These are phyloP conservation scores for Eleutherodactylus coqui DNA, from an alignment of 2,797 vertebrate genomes.

Conservation along the genomic window DNA sequence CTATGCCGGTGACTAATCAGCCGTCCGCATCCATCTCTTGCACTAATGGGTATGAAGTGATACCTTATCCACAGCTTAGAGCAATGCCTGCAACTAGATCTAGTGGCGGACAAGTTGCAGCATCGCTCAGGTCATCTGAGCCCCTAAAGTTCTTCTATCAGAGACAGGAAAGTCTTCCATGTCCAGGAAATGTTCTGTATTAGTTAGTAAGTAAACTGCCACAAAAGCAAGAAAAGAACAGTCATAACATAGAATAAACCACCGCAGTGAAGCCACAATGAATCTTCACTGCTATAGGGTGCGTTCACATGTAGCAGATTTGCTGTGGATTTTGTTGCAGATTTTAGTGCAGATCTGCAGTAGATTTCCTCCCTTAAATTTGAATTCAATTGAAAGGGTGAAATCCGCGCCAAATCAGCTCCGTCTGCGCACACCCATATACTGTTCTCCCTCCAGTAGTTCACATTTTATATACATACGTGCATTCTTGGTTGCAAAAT, in stretches of 20 bases:
- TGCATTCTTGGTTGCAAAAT: too few species aligned
- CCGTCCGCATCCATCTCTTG: neutral
- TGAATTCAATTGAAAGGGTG: too few species aligned
- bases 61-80: neutral
- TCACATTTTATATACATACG: too few species aligned
- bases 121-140: neutral
- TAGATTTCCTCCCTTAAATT: too few species aligned
- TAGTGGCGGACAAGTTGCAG: neutral
- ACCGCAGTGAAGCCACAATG: neutral
- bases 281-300: neutral
- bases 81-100: neutral
- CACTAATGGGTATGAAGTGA: slow-evolving; percentile 4
- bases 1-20: neutral
- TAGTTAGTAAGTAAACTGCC: slow-evolving; percentile 28
- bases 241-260: slow-evolving; percentile 1
- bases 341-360: too few species aligned
- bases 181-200: slow-evolving; percentile 47
- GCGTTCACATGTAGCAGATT: neutral
- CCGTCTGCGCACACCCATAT: too few species aligned
- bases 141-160: neutral
- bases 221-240: slow-evolving; percentile 24
- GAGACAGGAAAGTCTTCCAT: slow-evolving; percentile 40
- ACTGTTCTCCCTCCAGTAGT: too few species aligned
- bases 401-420: too few species aligned
- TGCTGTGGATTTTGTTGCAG: too few species aligned